Percentiles rank a stretch among this genome's conserved stretches.
phyloP scores from a whole-genome alignment of 2,113 vertebrate species.

The Donacobius atricapilla region DNA sequence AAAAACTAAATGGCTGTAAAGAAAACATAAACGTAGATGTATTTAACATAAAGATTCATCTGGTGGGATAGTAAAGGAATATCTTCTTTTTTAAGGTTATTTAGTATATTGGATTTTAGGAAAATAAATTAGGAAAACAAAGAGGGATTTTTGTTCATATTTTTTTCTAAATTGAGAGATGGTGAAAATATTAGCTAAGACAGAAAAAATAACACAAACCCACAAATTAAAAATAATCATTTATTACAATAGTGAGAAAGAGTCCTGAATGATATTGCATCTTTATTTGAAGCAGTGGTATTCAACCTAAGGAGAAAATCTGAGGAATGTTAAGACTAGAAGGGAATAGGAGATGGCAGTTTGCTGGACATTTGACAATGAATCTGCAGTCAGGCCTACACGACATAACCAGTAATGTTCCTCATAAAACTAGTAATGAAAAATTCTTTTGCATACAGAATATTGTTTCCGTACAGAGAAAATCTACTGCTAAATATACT shows the following conservation, averaged over 20 bases:
- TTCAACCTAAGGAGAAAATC: neutral
- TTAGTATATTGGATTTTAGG: neutral
- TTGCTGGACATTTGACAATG: neutral
- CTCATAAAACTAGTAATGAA: neutral
- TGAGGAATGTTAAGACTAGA: neutral
- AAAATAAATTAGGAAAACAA: neutral
- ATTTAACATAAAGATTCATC: neutral
- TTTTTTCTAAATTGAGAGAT: neutral
- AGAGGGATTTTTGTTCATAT: accelerated
- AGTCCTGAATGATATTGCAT: neutral
- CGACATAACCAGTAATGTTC: neutral
- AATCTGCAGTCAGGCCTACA: neutral
- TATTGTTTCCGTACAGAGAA: neutral
- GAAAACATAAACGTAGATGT: neutral
- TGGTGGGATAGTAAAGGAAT: neutral
- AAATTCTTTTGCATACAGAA: neutral
- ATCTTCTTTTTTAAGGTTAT: neutral
- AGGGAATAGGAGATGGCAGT: neutral
- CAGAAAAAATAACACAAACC: neutral
- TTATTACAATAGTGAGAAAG: neutral
- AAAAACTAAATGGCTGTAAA: neutral
- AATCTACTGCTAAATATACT: neutral
- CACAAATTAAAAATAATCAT: neutral
- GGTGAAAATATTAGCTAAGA: neutral
- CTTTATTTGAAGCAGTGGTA: neutral